Evolutionary conservation across 2,888 invertebrate genomes (phyloP).

Genomic region (Rhyacophila evoluta): DNA sequence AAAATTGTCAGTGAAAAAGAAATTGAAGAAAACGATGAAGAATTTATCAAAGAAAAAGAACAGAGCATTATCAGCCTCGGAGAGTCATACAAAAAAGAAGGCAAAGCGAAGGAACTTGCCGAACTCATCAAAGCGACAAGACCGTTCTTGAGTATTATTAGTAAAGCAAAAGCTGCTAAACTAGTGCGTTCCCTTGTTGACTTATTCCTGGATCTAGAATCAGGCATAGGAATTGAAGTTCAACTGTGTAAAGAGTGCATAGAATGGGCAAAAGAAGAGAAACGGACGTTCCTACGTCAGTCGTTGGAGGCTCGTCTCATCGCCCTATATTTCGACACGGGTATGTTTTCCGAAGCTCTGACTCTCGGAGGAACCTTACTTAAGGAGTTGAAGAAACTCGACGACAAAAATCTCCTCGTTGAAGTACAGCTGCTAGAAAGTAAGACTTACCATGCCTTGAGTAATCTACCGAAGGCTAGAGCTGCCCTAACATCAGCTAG

Average conservation of each 20-base stretch:
- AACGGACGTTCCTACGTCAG: slow-evolving; percentile 96
- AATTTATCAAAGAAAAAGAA: slow-evolving; percentile 82
- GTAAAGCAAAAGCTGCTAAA: slow-evolving; percentile 99
- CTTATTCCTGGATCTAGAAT: slow-evolving; percentile 96
- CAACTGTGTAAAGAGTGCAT: slow-evolving; percentile 97
- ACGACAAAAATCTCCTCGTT: slow-evolving; percentile 98
- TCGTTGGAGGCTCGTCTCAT: slow-evolving; percentile 95
- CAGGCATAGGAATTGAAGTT: slow-evolving; percentile 94
- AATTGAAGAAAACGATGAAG: slow-evolving; percentile 86
- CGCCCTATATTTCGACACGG: slow-evolving; percentile 93
- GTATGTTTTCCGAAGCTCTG: slow-evolving; percentile 89
- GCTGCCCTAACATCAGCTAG: slow-evolving; percentile 97
- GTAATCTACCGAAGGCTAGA: slow-evolving; percentile 95
- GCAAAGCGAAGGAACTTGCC: slow-evolving; percentile 91
- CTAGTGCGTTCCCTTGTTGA: slow-evolving; percentile 96
- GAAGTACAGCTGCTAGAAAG: slow-evolving; percentile 98
- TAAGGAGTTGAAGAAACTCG: slow-evolving; percentile 96
- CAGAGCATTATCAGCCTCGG: slow-evolving; percentile 94
- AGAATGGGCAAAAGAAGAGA: slow-evolving; percentile 99
- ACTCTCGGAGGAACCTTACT: slow-evolving; percentile 87
- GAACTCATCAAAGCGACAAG: slow-evolving; percentile 95
- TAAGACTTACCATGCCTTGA: slow-evolving; percentile 97
- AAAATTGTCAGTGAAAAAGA: slow-evolving; percentile 84
- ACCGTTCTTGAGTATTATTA: slow-evolving; percentile 94
- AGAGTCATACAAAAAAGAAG: slow-evolving; percentile 91